A percentile compares a stretch with the other conserved stretches of the same genome.
Evolutionary conservation across 2,797 vertebrate genomes (phyloP).

Genomic region (Philypnodon macrostomus): DNA sequence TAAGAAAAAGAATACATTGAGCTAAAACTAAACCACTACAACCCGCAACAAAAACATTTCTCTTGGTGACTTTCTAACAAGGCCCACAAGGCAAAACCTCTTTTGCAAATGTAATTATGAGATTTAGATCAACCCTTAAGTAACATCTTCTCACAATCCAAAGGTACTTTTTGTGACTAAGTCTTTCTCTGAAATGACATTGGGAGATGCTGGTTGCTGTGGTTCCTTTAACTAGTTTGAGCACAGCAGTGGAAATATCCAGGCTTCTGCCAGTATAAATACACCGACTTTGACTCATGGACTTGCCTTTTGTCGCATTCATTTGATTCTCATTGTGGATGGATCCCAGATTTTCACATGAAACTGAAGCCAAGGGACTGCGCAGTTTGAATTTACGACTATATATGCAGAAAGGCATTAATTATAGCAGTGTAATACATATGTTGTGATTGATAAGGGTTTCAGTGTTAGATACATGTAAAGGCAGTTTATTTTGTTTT

Average conservation of each 20-base stretch:
- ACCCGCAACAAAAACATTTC: too few relatives aligned
- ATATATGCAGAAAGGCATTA: constrained; percentile 26
- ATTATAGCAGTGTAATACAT: constrained; percentile 33
- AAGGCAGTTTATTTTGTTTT: too few relatives aligned
- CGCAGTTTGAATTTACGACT: constrained; percentile 32
- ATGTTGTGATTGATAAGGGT: constrained; percentile 15
- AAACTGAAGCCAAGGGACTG: constrained; percentile 48
- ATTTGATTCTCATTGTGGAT: constrained; percentile 50
- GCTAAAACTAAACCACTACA: too few relatives aligned
- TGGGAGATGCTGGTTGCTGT: constrained; percentile 18
- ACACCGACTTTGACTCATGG: constrained; percentile 54
- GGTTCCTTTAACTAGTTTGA: constrained; percentile 47
- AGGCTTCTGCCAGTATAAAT: constrained; percentile 52
- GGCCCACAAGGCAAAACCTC: neutral
- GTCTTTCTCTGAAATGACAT: constrained; percentile 36
- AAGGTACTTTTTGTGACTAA: constrained; percentile 42
- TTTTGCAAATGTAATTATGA: constrained; percentile 11
- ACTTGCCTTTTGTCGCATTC: constrained; percentile 28
- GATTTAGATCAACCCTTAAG: constrained; percentile 10
- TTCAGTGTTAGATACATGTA: neutral
- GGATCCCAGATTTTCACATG: constrained; percentile 46
- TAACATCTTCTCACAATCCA: constrained; percentile 1
- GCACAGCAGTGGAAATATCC: constrained; percentile 48
- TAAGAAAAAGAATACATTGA: too few relatives aligned
- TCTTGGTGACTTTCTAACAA: neutral